Evolutionary conservation across 1,140 invertebrate species (phyloP).

Genomic region (Neodiprion lecontei): DNA sequence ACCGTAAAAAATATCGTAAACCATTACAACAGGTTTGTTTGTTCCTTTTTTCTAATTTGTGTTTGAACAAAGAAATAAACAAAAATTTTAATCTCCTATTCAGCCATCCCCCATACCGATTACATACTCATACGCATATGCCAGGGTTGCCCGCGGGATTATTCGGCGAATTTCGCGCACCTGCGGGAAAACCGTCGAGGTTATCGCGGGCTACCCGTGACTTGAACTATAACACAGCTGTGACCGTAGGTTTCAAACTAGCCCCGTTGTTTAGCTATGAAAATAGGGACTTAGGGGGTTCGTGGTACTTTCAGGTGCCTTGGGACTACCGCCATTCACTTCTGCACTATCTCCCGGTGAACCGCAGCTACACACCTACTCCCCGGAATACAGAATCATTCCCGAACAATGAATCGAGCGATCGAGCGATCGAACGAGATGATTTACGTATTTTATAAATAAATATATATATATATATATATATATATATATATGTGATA

Average conservation of each 20-base stretch:
- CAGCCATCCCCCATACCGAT: slow-evolving; percentile 8
- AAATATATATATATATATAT: too few species aligned
- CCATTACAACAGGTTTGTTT: too few species aligned
- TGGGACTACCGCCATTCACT: slow-evolving; percentile 51
- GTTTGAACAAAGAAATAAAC: too few species aligned
- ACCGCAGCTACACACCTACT: slow-evolving; percentile 50
- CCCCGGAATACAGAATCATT: slow-evolving; percentile 57
- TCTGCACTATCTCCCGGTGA: slow-evolving; percentile 35
- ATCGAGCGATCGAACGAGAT: too few species aligned
- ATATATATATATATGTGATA: too few species aligned
- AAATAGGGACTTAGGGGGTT: slow-evolving; percentile 46
- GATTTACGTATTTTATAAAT: too few species aligned
- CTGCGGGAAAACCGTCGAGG: slow-evolving; percentile 3
- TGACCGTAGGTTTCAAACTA: slow-evolving; percentile 31
- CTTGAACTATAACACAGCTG: slow-evolving; percentile 34
- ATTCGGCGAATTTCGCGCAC: neutral
- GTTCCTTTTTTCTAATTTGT: too few species aligned
- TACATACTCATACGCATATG: slow-evolving; percentile 45
- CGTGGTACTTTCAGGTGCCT: slow-evolving; percentile 54
- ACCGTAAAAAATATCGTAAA: too few species aligned
- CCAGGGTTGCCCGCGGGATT: slow-evolving; percentile 39
- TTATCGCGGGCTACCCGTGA: slow-evolving; percentile 27
- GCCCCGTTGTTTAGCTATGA: slow-evolving; percentile 22
- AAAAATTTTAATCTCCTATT: too few species aligned
- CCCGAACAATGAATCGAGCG: slow-evolving; percentile 47